Evolutionary conservation across 2,113 vertebrate genomes (phyloP), one percentile per base, ranked within the genome.

Genomic region (Otolemur garnettii): DNA sequence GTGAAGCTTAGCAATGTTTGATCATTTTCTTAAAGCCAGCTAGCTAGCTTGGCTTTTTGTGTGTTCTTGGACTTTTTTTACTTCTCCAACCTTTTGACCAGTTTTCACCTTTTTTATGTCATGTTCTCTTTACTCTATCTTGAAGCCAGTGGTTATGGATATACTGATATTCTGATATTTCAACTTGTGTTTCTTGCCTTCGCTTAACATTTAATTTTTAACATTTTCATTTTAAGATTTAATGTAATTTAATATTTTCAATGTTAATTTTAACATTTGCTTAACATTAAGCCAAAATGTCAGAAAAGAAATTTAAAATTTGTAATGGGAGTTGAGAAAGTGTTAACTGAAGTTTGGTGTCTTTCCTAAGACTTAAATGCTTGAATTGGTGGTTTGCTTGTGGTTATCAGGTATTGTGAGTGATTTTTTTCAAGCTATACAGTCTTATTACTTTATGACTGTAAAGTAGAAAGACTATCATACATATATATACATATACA

Each of bases 281-380:
- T 30, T 50, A 72, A 38, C 71, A 24, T 72, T 72, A 77, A 77
- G 26, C 50, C 50, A 86, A 75, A 75, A 74, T 92, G 33, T 96
- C 21, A 90, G 74, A 81, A 75, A 68, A 60, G 38, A 69, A 69
- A 80, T 68, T 74, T 80, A 57, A 80, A 92, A 62, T 68, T 90
- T 94, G 24, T 96, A 66, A 59, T 89, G 80, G 26, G 81, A 86
- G n/a, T 93, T 80, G 86, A 90, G 68, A 74, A 74, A 60, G 28
- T 86, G 18, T 90, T 90, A 53, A 22, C 28, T 33, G 28, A 84
- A 30, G 8, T 86, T 86, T 86, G 50, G 21, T 71, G 33, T n/a
- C 66, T 35, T 86, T 71, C 45, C 81, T n/a, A 78, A 55, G 60
- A 79, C 57, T 85, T 93, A 79, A 88, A 38, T 95, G 55, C 53